phyloP scores from a whole-genome alignment of 2,113 vertebrate species.

The Perca schrenkii region DNA sequence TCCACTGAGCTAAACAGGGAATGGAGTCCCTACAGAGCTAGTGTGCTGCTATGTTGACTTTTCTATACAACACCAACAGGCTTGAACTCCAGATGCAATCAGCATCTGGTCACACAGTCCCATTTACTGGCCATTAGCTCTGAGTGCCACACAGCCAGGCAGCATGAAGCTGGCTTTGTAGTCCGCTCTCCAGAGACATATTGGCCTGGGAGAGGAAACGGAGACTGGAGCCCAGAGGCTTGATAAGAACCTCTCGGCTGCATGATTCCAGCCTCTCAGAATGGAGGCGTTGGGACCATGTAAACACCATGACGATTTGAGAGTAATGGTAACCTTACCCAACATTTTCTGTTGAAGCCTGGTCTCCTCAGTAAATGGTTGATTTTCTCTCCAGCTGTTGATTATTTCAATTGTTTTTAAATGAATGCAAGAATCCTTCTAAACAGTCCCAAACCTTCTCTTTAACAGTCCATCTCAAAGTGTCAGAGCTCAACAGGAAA shows the following conservation, averaged over 20 bases:
- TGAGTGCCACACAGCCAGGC: constrained; percentile 64
- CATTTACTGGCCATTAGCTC: constrained; percentile 74
- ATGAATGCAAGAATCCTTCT: not conserved
- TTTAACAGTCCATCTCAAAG: constrained; percentile 21
- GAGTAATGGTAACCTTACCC: constrained; percentile 14
- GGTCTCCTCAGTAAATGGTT: not conserved
- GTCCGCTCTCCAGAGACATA: constrained; percentile 55
- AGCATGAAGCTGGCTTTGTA: constrained; percentile 74
- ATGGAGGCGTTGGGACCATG: constrained; percentile 42
- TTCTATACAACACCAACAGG: constrained; percentile 26
- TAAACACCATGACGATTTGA: constrained; percentile 37
- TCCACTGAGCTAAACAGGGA: not conserved
- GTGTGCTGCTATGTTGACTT: constrained; percentile 21
- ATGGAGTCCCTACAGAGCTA: not conserved
- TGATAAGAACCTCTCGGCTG: constrained; percentile 69
- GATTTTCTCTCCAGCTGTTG: not conserved
- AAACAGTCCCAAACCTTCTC: constrained; percentile 11
- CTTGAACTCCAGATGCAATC: constrained; percentile 72
- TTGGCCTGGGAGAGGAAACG: constrained; percentile 69
- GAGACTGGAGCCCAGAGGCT: constrained; percentile 61
- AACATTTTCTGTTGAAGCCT: not conserved
- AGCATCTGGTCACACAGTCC: constrained; percentile 63
- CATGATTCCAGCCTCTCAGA: constrained; percentile 42
- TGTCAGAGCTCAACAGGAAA: constrained; percentile 70
- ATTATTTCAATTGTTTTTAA: constrained; percentile 1